Conservation (phyloP, 2,797 vertebrate genomes). For the Lacerta bilineata region DNA sequence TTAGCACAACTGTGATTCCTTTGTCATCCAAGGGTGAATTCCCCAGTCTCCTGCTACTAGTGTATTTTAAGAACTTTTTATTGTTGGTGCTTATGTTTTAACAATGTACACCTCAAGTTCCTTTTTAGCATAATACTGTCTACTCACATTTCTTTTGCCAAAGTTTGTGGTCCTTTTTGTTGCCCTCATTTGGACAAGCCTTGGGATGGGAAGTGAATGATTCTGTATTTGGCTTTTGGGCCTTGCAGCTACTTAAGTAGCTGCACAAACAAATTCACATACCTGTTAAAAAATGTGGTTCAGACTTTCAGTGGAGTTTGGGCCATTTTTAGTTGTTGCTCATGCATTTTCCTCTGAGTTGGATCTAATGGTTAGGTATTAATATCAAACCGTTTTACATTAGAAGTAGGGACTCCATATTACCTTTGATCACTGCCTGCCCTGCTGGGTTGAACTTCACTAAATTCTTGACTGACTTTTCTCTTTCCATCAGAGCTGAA, state of each 20-base stretch:
- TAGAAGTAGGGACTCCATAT: background rate
- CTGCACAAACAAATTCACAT: background rate
- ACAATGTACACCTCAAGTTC: too few relatives aligned
- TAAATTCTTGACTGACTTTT: background rate
- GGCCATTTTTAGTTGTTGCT: background rate
- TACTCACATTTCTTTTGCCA: too few relatives aligned
- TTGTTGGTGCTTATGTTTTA: too few relatives aligned
- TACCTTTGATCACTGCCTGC: background rate
- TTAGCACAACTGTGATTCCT: too few relatives aligned
- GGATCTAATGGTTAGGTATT: background rate
- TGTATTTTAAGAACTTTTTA: too few relatives aligned
- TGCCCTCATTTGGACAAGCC: too few relatives aligned
- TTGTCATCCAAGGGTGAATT: too few relatives aligned
- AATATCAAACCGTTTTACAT: background rate
- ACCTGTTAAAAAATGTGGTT: background rate
- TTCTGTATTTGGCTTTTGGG: background rate
- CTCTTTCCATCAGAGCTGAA: background rate
- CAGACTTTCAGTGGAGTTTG: background rate
- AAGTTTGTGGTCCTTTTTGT: too few relatives aligned
- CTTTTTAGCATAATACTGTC: too few relatives aligned
- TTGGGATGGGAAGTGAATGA: background rate
- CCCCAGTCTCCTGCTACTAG: too few relatives aligned
- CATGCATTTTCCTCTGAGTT: background rate
- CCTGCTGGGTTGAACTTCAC: background rate
- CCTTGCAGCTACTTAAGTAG: background rate